Base-by-base conservation (phyloP, 2,888 invertebrate species). In the Pardosa pseudoannulata region DNA sequence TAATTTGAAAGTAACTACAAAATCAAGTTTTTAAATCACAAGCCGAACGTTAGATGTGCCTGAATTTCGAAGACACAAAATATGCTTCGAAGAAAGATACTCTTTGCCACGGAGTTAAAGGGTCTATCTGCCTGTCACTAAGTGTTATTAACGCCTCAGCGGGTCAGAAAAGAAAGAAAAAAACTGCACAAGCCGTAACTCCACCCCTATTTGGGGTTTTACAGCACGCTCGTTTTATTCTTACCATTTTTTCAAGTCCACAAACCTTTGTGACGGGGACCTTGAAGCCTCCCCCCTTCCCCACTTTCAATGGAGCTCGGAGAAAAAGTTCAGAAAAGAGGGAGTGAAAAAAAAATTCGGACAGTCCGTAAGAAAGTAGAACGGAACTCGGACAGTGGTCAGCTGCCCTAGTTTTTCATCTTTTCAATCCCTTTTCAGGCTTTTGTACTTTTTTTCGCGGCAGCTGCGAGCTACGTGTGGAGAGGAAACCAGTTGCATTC, bases 301-400 rank as follows among this genome's bases (percentile, higher is more conserved):
- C n/a, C 9, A 7, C 9, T 36, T 5, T 56, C 5, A 56, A 23
- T 56, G 19, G 13, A 56, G 1, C 56, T n/a, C 56, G 5, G 2
- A 16, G 56, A 56, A 23, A 56, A 23, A 23, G 16, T 16, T 16
- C n/a, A 16, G 16, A 62, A 16, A 19, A 41, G 39, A 50, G 56
- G 68, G 1, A 29, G 29, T 2, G n/a, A 23, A 41, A 36, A 36
- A 70, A 70, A 62, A 39, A 46, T 23, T 41, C 41, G 32, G 19
- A 11, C n/a, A 39, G 39, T 46, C 32, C 56, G 64, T 28, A 16
- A 39, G 29, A 70, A 81, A 65, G 65, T 65, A 71, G 78, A 56
- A 73, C 78, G 83, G 83, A 85, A 73, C 50, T 72, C 83, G 73
- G 72, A 39, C 78, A 79, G 29, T 73, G 83, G 83, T 83, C 83